These are phyloP conservation scores for Hemithea aestivaria DNA, from an alignment of 2,888 invertebrate species.

Conservation along the genomic window DNA sequence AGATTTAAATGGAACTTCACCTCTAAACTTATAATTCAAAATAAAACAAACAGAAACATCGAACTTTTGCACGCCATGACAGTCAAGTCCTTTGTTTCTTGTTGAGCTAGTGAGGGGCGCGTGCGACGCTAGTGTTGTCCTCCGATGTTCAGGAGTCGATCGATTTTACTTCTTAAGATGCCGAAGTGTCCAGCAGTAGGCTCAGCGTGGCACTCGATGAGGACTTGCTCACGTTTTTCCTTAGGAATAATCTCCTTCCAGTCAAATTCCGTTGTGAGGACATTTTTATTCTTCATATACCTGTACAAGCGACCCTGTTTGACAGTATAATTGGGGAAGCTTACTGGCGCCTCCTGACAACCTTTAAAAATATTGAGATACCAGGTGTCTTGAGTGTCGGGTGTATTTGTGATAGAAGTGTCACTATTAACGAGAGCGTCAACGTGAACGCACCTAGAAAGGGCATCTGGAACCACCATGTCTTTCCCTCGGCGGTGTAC, in stretches of 20 bases:
- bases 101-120: too few relatives aligned
- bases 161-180: too few relatives aligned
- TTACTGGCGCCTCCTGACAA: conserved; percentile 11
- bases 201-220: too few relatives aligned
- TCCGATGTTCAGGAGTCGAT: too few relatives aligned
- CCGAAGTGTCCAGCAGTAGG: too few relatives aligned
- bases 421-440: neutral
- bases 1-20: too few relatives aligned
- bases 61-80: too few relatives aligned
- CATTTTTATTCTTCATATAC: conserved; percentile 10
- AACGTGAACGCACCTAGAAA: conserved; percentile 16
- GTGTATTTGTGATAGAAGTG: neutral
- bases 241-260: conserved; percentile 30
- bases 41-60: too few relatives aligned
- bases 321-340: conserved; percentile 19
- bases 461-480: conserved; percentile 27
- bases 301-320: conserved; percentile 20
- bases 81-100: too few relatives aligned
- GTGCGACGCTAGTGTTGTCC: too few relatives aligned
- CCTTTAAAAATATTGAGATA: conserved; percentile 23
- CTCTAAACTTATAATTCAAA: too few relatives aligned
- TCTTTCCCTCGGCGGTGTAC: conserved; percentile 27
- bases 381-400: conserved; percentile 10
- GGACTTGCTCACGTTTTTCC: conserved; percentile 10
- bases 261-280: conserved; percentile 19